Conservation (phyloP, 2,113 vertebrate genomes). For the Tragelaphus scriptus region DNA sequence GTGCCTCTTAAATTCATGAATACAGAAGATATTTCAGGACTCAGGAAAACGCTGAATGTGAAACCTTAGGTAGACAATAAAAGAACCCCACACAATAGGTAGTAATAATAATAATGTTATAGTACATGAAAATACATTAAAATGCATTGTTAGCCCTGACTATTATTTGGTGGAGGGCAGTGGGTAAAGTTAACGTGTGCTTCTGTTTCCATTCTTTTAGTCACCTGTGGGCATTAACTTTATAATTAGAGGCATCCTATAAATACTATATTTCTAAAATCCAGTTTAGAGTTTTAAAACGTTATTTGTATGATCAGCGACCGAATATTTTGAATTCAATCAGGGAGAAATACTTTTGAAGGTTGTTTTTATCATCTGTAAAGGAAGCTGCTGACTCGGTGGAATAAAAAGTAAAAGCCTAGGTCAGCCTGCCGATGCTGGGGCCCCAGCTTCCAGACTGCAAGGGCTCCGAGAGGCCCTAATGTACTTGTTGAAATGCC, state of each 20-base stretch:
- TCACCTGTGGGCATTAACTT: neutral
- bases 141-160: neutral
- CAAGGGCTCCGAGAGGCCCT: slow-evolving; percentile 36
- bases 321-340: neutral
- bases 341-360: neutral
- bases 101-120: neutral
- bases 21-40: neutral
- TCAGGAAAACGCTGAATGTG: neutral
- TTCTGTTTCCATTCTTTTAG: neutral
- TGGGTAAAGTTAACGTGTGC: neutral
- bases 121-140: neutral
- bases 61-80: neutral
- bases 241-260: neutral
- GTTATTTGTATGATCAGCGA: neutral
- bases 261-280: neutral
- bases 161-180: neutral
- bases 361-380: neutral
- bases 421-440: neutral
- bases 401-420: slow-evolving; percentile 52
- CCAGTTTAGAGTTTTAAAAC: neutral
- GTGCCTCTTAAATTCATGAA: neutral
- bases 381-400: slow-evolving; percentile 26
- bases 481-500: slow-evolving; percentile 63
- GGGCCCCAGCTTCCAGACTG: neutral
- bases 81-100: neutral